A percentile compares a stretch with the other conserved stretches of the same genome.
Evolutionary conservation across 2,888 invertebrate species (phyloP).

Genomic region (Nephrocerus scutellatus): DNA sequence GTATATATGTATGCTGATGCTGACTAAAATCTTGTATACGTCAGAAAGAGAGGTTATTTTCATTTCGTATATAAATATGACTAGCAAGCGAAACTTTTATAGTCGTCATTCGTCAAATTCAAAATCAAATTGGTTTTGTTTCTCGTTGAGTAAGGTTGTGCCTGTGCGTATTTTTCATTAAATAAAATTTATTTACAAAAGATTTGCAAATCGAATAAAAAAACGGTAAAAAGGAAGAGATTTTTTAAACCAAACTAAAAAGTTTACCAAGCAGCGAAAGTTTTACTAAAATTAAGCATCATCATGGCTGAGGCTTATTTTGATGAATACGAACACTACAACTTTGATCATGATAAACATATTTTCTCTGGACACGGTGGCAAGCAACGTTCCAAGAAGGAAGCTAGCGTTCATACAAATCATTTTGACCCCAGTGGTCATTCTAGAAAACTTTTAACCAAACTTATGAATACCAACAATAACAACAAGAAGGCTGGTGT

Average conservation of each 20-base stretch:
- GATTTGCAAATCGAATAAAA: neutral
- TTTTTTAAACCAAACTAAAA: conserved; percentile 3
- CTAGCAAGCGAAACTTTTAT: too few relatives aligned
- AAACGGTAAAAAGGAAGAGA: conserved; percentile 1
- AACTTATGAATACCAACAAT: conserved; percentile 75
- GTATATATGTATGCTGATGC: too few relatives aligned
- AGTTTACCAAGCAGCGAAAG: neutral
- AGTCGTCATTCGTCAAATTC: too few relatives aligned
- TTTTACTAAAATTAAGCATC: conserved; percentile 21
- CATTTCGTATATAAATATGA: too few relatives aligned
- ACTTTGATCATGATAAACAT: conserved; percentile 87
- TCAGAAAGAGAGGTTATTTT: too few relatives aligned
- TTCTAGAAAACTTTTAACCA: conserved; percentile 83
- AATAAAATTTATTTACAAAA: too few relatives aligned
- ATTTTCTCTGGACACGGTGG: conserved; percentile 81
- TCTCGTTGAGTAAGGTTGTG: too few relatives aligned
- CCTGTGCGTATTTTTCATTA: too few relatives aligned
- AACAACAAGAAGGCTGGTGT: conserved; percentile 61
- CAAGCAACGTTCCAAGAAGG: conserved; percentile 84
- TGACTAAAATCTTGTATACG: too few relatives aligned
- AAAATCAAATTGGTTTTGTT: too few relatives aligned
- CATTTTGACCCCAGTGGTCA: conserved; percentile 89
- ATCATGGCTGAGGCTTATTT: conserved; percentile 77
- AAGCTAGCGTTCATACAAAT: conserved; percentile 81
- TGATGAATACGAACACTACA: conserved; percentile 91